Evolutionary conservation across 2,113 vertebrate genomes (phyloP).

Genomic region (Saimiri boliviensis): DNA sequence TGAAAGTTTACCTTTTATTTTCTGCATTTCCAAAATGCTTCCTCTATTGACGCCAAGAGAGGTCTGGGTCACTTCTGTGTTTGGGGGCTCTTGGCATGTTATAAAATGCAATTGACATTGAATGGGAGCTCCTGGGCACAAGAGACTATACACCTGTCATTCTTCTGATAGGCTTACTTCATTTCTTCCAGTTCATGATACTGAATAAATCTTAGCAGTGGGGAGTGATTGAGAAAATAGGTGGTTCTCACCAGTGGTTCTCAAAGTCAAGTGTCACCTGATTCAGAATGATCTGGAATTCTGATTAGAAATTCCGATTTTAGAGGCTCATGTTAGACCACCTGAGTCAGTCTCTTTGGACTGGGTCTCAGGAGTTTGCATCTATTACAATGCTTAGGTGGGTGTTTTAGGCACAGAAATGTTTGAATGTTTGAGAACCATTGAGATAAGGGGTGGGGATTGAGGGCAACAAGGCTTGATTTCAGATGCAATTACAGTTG

Average conservation of each 20-base stretch:
- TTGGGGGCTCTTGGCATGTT: not conserved
- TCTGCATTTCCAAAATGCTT: not conserved
- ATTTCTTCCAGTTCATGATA: not conserved
- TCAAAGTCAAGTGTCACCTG: not conserved
- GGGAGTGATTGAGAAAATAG: not conserved
- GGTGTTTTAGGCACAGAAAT: not conserved
- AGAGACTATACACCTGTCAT: not conserved
- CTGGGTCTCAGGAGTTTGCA: not conserved
- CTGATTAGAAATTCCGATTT: not conserved
- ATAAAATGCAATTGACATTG: slow-evolving; percentile 7
- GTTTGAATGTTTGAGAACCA: not conserved
- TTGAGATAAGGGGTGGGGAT: not conserved
- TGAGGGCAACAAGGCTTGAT: not conserved
- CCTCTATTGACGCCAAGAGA: not conserved
- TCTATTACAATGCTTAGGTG: not conserved
- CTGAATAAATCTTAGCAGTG: not conserved
- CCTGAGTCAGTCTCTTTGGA: not conserved
- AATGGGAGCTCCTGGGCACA: not conserved
- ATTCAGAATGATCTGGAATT: not conserved
- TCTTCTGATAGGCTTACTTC: not conserved
- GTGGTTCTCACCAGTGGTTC: not conserved
- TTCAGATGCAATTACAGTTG: not conserved
- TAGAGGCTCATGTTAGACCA: not conserved
- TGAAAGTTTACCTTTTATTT: slow-evolving; percentile 53
- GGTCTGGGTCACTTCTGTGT: not conserved